Evolutionary conservation across 2,888 invertebrate species (phyloP).

Genomic region (Fabriciana adippe): DNA sequence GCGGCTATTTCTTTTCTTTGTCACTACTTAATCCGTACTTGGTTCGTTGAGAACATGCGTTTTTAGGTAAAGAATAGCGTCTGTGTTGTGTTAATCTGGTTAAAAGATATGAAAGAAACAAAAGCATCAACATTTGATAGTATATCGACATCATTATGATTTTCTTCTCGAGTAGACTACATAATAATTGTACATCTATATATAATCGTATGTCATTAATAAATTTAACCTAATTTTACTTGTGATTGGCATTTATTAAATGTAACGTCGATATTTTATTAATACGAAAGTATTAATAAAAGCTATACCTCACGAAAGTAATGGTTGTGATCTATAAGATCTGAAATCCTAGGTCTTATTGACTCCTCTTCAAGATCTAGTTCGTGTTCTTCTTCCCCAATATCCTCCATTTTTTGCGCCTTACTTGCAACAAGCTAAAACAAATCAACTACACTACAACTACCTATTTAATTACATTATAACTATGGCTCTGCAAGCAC

Average conservation of each 20-base stretch:
- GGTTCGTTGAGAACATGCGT: no score
- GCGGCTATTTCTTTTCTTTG: no score
- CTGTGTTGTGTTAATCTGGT: no score
- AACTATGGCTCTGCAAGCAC: no score
- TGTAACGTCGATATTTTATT: no score
- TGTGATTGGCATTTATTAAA: background rate
- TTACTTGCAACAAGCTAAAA: constrained; percentile 62
- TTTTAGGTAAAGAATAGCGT: no score
- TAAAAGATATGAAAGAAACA: background rate
- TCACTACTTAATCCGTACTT: no score
- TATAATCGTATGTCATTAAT: background rate
- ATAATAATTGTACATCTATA: background rate
- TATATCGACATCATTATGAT: no score
- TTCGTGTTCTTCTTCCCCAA: constrained; percentile 71
- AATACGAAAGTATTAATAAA: no score
- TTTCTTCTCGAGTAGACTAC: background rate
- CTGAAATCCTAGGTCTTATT: constrained; percentile 57
- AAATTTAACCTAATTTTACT: background rate
- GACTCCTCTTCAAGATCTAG: constrained; percentile 69
- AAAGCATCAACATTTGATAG: background rate
- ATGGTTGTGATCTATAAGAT: constrained; percentile 70
- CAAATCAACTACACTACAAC: background rate
- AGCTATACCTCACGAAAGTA: constrained; percentile 73
- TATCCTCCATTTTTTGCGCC: constrained; percentile 54
- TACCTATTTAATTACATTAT: background rate